Base-by-base conservation (phyloP, 2,113 vertebrate species). In the Halcyon senegalensis region DNA sequence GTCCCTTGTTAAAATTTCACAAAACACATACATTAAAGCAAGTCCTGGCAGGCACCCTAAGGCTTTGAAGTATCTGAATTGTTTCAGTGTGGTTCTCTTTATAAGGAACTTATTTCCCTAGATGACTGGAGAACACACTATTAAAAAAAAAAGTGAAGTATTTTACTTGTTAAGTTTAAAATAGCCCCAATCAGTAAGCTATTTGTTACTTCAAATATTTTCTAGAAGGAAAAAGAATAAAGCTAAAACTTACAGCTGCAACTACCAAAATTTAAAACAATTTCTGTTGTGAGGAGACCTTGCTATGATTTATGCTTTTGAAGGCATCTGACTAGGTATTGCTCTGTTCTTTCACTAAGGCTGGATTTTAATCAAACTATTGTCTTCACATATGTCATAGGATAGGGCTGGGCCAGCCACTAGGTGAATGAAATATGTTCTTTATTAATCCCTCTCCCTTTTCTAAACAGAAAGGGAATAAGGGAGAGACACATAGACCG, bases 131-230 rank as follows among this genome's bases (percentile, higher is more conserved):
- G 74, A 95, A 89, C 46, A 82, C 37, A 70, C 9, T 94, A 79
- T 16, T 86, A 94, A 56, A 92, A 91, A 94, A 82, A 95, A 96
- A 94, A 59, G 70, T 89, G 35, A 96, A 97, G 83, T 95, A 96
- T 96, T 98, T 96, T 91, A 88, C 76, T 97, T 80, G 51, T 28
- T 94, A 94, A 85, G 79, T 95, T 97, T 97, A 97, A 97, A 98
- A 97, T 93, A 97, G 75, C 74, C 83, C 56, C 20, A 91, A 87
- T 88, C 80, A 91, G 46, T 96, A 85, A 97, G 94, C 88, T 97
- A 97, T 97, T 96, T 97, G 86, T 97, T 96, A 92, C 96, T 92
- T 94, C 73, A 83, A 95, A 87, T 97, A 84, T 93, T 93, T 97
- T 92, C 89, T 90, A 95, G 92, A 92, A 93, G 23, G 30, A 95